phyloP scores from a whole-genome alignment of 2,797 vertebrate species.

The Phalloptychus januarius region DNA sequence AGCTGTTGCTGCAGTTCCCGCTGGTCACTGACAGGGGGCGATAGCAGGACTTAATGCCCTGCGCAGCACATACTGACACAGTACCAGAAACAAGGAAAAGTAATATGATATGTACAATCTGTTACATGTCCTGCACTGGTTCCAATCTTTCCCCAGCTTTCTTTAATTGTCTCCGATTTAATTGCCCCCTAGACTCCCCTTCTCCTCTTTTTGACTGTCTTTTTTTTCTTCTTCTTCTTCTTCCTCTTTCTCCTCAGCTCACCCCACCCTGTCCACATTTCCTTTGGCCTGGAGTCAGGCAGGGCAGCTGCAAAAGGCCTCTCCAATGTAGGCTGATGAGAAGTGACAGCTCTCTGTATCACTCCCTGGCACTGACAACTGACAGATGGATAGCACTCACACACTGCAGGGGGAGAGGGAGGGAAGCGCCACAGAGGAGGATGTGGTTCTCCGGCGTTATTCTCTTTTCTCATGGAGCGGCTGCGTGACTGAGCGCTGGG shows the following conservation, averaged over 20 bases:
- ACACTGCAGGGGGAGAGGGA: conserved; percentile 82
- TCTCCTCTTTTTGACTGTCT: conserved; percentile 14
- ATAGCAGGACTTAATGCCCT: conserved; percentile 48
- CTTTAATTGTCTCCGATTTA: conserved; percentile 64
- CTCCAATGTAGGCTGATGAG: conserved; percentile 91
- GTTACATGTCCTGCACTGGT: conserved; percentile 51
- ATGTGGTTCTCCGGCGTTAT: conserved; percentile 87
- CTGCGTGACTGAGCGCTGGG: conserved; percentile 87
- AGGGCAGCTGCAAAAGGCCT: conserved; percentile 97
- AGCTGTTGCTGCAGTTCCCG: conserved; percentile 48
- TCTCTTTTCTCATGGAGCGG: conserved; percentile 87
- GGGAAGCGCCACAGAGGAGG: conserved; percentile 77
- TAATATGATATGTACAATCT: conserved; percentile 62
- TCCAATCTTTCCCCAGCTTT: conserved; percentile 53
- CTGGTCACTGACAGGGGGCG: conserved; percentile 65
- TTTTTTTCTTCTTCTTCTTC: conserved; percentile 3
- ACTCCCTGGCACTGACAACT: conserved; percentile 97
- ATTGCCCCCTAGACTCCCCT: conserved; percentile 62
- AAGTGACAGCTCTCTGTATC: conserved; percentile 98
- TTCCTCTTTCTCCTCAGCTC: conserved; percentile 28
- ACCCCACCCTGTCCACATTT: conserved; percentile 43
- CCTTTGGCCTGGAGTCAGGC: conserved; percentile 83
- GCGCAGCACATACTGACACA: conserved; percentile 48
- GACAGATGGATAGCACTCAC: conserved; percentile 99
- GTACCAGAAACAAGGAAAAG: conserved; percentile 46